Conservation (phyloP, 2,888 invertebrate genomes). For the Anodontia alba region DNA sequence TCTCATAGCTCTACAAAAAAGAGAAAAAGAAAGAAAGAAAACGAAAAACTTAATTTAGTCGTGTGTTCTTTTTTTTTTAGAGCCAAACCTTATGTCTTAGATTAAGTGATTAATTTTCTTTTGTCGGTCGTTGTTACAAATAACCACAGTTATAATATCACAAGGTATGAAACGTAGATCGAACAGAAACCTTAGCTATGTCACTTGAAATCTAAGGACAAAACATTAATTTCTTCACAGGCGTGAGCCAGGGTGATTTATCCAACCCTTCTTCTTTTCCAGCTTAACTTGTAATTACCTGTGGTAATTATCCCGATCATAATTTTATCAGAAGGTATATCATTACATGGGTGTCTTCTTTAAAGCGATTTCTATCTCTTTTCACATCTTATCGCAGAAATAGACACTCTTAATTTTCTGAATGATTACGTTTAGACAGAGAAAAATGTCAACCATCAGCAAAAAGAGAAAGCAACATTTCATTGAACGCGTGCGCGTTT, state of each 20-base stretch:
- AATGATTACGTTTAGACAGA: conserved; percentile 39
- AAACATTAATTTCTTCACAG: no score
- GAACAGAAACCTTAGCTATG: neutral
- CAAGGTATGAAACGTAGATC: no score
- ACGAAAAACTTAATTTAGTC: no score
- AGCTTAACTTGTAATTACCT: neutral
- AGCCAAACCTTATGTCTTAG: no score
- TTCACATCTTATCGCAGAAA: conserved; percentile 14
- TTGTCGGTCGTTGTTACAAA: no score
- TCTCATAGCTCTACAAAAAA: no score
- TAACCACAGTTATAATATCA: no score
- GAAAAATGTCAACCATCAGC: neutral
- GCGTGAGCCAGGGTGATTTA: neutral
- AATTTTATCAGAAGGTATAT: conserved; percentile 42
- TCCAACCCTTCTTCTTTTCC: neutral
- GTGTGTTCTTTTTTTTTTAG: no score
- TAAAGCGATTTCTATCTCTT: conserved; percentile 29
- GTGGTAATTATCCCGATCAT: neutral
- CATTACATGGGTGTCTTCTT: conserved; percentile 42
- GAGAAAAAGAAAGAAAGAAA: no score
- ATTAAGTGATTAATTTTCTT: no score
- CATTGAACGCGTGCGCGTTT: neutral
- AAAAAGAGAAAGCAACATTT: conserved; percentile 14
- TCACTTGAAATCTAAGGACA: no score
- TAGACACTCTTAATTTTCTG: conserved; percentile 41